phyloP scores from a whole-genome alignment of 2,797 vertebrate genomes.

The Sphenodon punctatus region DNA sequence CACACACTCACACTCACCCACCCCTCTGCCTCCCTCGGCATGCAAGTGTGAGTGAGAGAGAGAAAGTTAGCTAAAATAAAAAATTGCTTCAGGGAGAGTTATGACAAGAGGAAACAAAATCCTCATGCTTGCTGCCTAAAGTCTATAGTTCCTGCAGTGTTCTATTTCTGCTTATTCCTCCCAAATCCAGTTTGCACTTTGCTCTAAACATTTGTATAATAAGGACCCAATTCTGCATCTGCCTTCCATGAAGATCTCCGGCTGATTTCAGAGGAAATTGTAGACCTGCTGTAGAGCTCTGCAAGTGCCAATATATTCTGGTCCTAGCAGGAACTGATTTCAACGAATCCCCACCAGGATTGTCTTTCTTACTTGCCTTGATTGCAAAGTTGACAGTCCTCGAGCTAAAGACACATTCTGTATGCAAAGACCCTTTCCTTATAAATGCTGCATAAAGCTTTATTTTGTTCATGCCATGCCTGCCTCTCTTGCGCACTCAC shows the following conservation, averaged over 20 bases:
- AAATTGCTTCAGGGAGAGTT: background rate
- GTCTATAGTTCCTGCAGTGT: fast-evolving
- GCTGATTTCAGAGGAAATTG: background rate
- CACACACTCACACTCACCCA: too few species aligned
- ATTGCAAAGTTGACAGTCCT: background rate
- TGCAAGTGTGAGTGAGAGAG: too few species aligned
- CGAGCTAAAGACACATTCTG: background rate
- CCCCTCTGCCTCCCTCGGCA: too few species aligned
- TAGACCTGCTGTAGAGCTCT: background rate
- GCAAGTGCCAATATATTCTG: background rate
- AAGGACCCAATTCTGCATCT: background rate
- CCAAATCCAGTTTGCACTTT: fast-evolving
- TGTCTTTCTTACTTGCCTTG: background rate
- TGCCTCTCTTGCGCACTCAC: slow-evolving; percentile 45
- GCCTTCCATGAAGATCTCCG: fast-evolving
- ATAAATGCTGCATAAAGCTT: background rate
- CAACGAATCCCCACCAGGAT: background rate
- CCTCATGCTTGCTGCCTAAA: background rate
- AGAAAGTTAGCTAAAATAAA: fast-evolving
- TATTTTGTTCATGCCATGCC: background rate
- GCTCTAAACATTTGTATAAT: background rate
- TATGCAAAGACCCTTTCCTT: background rate
- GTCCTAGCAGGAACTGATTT: background rate
- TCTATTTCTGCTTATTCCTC: background rate
- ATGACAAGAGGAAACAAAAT: background rate